Conservation (phyloP, 1,140 invertebrate species). For the Dreissena polymorpha region DNA sequence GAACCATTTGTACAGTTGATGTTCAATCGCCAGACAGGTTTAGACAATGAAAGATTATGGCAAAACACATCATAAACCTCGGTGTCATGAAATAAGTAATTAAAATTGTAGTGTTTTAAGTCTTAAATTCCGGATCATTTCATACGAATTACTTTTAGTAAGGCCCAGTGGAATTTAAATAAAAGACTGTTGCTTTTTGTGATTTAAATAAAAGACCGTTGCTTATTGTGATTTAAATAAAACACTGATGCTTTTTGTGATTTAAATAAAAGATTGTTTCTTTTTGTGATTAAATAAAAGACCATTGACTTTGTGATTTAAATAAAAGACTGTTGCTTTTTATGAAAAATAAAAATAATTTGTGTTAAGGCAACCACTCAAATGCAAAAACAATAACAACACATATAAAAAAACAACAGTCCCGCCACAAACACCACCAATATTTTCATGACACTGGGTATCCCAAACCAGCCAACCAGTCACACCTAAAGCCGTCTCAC, state of each 20-base stretch:
- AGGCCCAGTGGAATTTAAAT: not conserved
- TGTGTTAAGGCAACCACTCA: too few relatives aligned
- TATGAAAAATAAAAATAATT: not conserved
- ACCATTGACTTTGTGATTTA: too few relatives aligned
- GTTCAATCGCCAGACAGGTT: too few relatives aligned
- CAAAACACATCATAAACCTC: too few relatives aligned
- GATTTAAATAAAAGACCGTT: too few relatives aligned
- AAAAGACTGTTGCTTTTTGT: not conserved
- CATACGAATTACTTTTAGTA: not conserved
- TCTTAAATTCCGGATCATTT: too few relatives aligned
- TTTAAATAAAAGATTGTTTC: not conserved
- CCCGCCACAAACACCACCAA: not conserved
- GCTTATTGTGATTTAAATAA: too few relatives aligned
- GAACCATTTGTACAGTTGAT: too few relatives aligned
- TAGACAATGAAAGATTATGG: too few relatives aligned
- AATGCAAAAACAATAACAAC: not conserved
- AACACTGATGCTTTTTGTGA: not conserved
- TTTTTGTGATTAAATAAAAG: too few relatives aligned
- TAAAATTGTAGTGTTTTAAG: not conserved
- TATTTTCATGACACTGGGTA: not conserved
- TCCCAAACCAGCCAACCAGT: not conserved
- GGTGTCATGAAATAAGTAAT: not conserved
- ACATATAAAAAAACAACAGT: not conserved
- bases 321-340: not conserved
- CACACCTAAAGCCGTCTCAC: slow-evolving; percentile 54